Percentiles rank a stretch among this genome's conserved stretches.
Evolutionary conservation across 2,888 invertebrate genomes (phyloP).

Genomic region (Netelia melanura): DNA sequence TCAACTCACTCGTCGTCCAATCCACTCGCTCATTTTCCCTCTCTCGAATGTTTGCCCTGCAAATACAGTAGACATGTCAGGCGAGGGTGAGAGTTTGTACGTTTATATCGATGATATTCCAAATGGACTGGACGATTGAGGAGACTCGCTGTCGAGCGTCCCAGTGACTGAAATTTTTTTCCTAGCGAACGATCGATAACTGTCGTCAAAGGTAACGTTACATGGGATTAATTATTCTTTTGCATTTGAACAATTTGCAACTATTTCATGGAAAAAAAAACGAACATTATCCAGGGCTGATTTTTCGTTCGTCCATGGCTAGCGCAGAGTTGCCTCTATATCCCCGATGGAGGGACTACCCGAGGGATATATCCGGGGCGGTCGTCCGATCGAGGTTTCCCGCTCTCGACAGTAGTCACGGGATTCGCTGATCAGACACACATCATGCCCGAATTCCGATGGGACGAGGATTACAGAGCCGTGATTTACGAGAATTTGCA

Average conservation of each 20-base stretch:
- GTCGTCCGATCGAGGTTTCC: slow-evolving; percentile 7
- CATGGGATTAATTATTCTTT: no score
- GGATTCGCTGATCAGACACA: slow-evolving; percentile 51
- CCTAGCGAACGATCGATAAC: no score
- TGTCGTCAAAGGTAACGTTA: no score
- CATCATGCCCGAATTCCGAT: slow-evolving; percentile 32
- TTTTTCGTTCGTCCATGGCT: neutral
- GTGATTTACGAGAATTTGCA: slow-evolving; percentile 57
- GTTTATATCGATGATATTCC: slow-evolving; percentile 27
- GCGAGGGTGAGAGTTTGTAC: slow-evolving; percentile 8
- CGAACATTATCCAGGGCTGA: neutral
- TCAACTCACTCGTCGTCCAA: slow-evolving; percentile 15
- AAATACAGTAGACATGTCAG: slow-evolving; percentile 23
- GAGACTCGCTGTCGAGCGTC: neutral
- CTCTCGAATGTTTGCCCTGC: slow-evolving; percentile 20
- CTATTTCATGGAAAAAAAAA: neutral
- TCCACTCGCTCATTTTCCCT: slow-evolving; percentile 35
- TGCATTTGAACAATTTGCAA: neutral
- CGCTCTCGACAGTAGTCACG: slow-evolving; percentile 22
- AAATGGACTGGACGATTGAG: slow-evolving; percentile 14
- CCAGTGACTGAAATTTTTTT: no score
- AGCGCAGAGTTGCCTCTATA: neutral
- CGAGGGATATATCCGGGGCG: slow-evolving; percentile 1
- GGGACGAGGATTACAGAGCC: slow-evolving; percentile 43
- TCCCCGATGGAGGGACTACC: slow-evolving; percentile 5